These are phyloP conservation scores for Philonicus albiceps DNA, from an alignment of 2,888 invertebrate genomes.

Conservation along the genomic window DNA sequence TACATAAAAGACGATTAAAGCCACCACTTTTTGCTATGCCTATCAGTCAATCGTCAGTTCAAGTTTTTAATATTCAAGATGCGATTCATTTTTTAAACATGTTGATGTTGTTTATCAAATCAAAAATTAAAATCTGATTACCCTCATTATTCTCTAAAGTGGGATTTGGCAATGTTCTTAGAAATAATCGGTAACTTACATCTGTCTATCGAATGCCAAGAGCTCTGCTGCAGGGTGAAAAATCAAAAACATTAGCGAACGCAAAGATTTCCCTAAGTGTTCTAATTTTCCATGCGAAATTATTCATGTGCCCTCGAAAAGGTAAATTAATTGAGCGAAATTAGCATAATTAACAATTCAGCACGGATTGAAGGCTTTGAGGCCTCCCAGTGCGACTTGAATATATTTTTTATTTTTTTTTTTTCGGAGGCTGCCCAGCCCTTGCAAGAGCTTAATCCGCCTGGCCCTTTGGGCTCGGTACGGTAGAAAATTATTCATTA, in stretches of 20 bases:
- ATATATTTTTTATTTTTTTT: no score
- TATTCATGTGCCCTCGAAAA: conserved; percentile 24
- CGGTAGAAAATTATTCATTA: background rate
- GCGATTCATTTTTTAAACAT: no score
- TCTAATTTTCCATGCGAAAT: background rate
- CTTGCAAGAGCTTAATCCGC: background rate
- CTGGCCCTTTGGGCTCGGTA: background rate
- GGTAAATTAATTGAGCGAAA: conserved; percentile 25
- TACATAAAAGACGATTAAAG: no score
- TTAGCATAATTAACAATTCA: conserved; percentile 37
- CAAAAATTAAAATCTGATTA: background rate
- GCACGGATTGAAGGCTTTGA: background rate
- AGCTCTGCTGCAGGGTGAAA: background rate
- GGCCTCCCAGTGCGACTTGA: background rate
- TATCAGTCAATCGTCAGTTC: no score
- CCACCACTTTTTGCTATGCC: no score
- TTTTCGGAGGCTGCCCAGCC: background rate
- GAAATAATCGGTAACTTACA: background rate
- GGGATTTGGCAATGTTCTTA: background rate
- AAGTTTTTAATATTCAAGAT: no score
- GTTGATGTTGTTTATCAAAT: background rate
- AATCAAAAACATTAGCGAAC: background rate
- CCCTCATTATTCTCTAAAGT: background rate
- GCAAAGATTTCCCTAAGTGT: background rate
- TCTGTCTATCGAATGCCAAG: background rate